Conservation (phyloP, 92 coral and sea anemone genomes). For the Micromussa lordhowensis region DNA sequence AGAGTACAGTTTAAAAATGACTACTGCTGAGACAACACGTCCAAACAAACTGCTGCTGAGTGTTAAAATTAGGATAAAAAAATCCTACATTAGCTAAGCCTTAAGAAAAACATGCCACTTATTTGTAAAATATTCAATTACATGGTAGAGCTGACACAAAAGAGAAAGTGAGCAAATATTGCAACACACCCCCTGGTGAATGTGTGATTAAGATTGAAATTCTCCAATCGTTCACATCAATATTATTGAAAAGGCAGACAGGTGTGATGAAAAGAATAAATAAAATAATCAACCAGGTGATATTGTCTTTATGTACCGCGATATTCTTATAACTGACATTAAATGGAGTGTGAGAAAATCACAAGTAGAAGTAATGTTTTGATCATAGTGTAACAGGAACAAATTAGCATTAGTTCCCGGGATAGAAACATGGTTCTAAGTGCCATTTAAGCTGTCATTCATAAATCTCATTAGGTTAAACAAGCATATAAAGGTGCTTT, state of each 20-base stretch:
- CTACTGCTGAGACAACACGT: too few relatives aligned
- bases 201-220: background rate
- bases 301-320: background rate
- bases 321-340: background rate
- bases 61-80: background rate
- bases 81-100: background rate
- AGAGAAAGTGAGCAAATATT: background rate
- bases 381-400: background rate
- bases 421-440: background rate
- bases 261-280: background rate
- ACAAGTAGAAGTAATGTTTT: background rate
- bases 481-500: background rate
- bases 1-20: too few relatives aligned
- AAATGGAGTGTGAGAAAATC: background rate
- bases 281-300: background rate
- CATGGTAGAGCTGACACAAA: background rate
- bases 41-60: background rate
- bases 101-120: background rate
- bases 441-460: conserved; percentile 8
- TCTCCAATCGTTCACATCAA: background rate
- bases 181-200: conserved; percentile 1
- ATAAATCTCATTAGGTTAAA: background rate
- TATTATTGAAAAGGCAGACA: background rate
- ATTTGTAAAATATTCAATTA: background rate
- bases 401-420: background rate